These are phyloP conservation scores for Syngnathus rostellatus DNA, from an alignment of 2,797 vertebrate species.

Conservation along the genomic window DNA sequence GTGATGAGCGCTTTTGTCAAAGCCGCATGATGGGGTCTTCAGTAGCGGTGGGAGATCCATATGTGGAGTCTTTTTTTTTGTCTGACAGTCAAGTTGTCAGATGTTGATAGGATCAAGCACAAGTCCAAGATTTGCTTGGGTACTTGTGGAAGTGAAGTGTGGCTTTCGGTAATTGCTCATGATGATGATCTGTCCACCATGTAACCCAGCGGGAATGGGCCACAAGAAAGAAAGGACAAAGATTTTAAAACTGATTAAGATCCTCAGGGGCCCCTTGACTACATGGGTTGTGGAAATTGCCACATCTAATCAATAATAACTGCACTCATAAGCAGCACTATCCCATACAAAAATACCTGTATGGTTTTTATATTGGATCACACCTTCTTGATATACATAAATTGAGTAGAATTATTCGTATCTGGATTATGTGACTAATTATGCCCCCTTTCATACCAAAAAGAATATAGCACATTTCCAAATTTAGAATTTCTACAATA, in stretches of 20 bases:
- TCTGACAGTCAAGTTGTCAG: neutral
- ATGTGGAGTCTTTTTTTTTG: neutral
- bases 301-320: neutral
- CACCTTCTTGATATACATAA: too few relatives aligned
- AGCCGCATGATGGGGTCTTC: slow-evolving; percentile 9
- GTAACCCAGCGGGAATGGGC: neutral
- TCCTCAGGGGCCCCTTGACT: neutral
- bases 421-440: too few relatives aligned
- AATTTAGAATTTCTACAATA: too few relatives aligned
- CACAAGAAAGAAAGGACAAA: neutral
- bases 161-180: neutral
- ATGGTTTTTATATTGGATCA: too few relatives aligned
- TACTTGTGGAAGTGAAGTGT: neutral
- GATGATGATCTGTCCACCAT: neutral
- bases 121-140: slow-evolving; percentile 20
- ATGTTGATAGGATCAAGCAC: slow-evolving; percentile 33
- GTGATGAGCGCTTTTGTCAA: slow-evolving; percentile 33
- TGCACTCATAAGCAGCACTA: too few relatives aligned
- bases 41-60: neutral
- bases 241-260: neutral
- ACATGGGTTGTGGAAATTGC: neutral
- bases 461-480: too few relatives aligned
- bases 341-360: too few relatives aligned
- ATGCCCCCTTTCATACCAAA: too few relatives aligned
- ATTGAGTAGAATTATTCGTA: too few relatives aligned